Conservation (phyloP, 2,113 vertebrate species). For the Actenoides lindsayi region DNA sequence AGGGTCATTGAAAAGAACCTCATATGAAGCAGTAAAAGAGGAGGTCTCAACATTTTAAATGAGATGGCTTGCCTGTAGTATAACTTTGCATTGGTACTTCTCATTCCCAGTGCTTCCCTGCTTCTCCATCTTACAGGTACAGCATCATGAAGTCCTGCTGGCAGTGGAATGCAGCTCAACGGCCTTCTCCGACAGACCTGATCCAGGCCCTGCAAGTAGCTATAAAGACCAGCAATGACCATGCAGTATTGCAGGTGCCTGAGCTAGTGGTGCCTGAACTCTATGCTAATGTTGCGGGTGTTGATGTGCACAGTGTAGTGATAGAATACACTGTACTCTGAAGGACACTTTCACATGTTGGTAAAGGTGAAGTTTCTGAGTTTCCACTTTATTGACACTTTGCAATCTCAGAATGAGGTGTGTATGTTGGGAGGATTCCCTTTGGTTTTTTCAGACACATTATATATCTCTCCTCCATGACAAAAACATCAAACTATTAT, state of each 20-base stretch:
- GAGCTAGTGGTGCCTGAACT: constrained; percentile 76
- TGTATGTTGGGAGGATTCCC: neutral
- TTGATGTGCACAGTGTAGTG: constrained; percentile 41
- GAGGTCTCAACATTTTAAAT: neutral
- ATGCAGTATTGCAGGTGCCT: constrained; percentile 80
- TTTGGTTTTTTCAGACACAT: neutral
- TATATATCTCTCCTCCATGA: neutral
- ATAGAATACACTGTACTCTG: constrained; percentile 68
- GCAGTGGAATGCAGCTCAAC: constrained; percentile 83
- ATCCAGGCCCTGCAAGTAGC: constrained; percentile 73
- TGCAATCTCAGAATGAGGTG: neutral
- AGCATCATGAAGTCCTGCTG: constrained; percentile 88
- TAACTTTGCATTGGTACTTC: neutral
- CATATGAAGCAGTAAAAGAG: neutral
- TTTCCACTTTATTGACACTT: neutral
- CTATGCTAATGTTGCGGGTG: constrained; percentile 72
- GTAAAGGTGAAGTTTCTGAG: neutral
- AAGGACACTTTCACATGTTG: neutral
- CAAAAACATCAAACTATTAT: neutral
- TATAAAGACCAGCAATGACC: constrained; percentile 80
- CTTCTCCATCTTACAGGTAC: constrained; percentile 74
- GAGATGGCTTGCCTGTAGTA: neutral
- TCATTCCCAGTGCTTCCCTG: neutral
- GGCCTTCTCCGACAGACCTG: constrained; percentile 78
- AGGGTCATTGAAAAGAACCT: neutral